Evolutionary conservation across 2,113 vertebrate species (phyloP).

Genomic region (Puma concolor): DNA sequence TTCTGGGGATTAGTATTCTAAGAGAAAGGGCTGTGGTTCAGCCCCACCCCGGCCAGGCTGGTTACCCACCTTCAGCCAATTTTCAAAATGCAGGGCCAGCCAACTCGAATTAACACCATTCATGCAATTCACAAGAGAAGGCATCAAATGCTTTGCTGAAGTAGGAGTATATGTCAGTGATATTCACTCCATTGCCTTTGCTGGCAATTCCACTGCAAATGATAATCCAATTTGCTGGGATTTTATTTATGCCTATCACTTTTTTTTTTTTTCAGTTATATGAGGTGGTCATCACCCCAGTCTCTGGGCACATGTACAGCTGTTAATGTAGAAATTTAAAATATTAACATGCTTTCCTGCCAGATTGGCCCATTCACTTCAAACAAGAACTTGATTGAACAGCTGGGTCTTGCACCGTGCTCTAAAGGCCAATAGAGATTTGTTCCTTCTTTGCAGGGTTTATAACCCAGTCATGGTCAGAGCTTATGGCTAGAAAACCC

Average conservation of each 20-base stretch:
- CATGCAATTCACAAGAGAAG: slow-evolving; percentile 32
- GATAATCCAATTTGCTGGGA: slow-evolving; percentile 69
- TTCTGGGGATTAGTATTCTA: not conserved
- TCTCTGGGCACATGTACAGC: slow-evolving; percentile 71
- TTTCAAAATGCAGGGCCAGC: slow-evolving; percentile 34
- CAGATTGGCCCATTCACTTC: slow-evolving; percentile 63
- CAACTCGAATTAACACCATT: slow-evolving; percentile 56
- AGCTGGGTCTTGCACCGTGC: slow-evolving; percentile 67
- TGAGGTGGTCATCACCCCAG: slow-evolving; percentile 58
- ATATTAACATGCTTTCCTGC: slow-evolving; percentile 66
- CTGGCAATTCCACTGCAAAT: slow-evolving; percentile 20
- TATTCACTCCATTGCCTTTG: not conserved
- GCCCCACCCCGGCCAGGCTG: not conserved
- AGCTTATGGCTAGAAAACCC: not conserved
- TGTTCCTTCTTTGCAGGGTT: slow-evolving; percentile 27
- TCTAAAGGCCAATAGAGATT: slow-evolving; percentile 10
- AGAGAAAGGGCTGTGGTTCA: not conserved
- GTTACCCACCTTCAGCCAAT: not conserved
- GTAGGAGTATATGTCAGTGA: not conserved
- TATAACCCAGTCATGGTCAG: slow-evolving; percentile 17
- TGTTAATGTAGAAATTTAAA: slow-evolving; percentile 71
- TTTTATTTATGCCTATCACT: slow-evolving; percentile 64
- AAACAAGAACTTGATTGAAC: slow-evolving; percentile 63
- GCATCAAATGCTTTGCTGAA: slow-evolving; percentile 31
- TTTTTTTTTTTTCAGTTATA: slow-evolving; percentile 35